Base-by-base conservation (phyloP, 2,888 invertebrate genomes). In the Ormyrus labotus region DNA sequence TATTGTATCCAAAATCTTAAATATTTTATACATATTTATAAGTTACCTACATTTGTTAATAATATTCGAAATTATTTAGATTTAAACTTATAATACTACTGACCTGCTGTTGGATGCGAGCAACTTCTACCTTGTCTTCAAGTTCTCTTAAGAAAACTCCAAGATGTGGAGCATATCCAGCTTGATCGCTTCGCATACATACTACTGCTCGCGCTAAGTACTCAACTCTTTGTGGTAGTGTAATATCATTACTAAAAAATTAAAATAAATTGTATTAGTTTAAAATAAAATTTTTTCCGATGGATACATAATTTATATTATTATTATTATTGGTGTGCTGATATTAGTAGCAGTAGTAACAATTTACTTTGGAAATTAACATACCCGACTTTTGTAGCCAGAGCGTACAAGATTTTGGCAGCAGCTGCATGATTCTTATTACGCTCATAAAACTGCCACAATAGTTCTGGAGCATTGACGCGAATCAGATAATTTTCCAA, bases 371-470 rank as follows among this genome's bases (percentile, higher is more conserved):
- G 48, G 51, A 65, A 77, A 78, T 69, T 68, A 47, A 70, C 55
- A 84, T 88, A 94, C 94, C 94, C 94, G 11, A 93, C 92, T 86
- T 93, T 93, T 34, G 95, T 96, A 5, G 99, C 97, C 81, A 99
- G 93, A 86, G 95, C 95, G 84, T 96, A 95, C 2, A 99, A 92
- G 83, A 99, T 96, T 87, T 96, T 94, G 0, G 99, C 98, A 1
- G 99, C 99, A 9, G 97, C 96, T 1, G 96, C 94, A 89, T 98
- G 99, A 90, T 98, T 97, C 50, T 96, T 95, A 87, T 95, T 95
- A 89, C 96, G 96, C 91, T 99, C 98, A 87, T 99, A 98, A 89
- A 96, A 98, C 91, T 97, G 97, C 99, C 99, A 99, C 77, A 99
- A 92, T 83, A 99, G 82, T 67, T 90, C 89, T 2, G 89, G 90